Conservation (phyloP, 2,888 invertebrate species). For the Ochropacha duplaris region DNA sequence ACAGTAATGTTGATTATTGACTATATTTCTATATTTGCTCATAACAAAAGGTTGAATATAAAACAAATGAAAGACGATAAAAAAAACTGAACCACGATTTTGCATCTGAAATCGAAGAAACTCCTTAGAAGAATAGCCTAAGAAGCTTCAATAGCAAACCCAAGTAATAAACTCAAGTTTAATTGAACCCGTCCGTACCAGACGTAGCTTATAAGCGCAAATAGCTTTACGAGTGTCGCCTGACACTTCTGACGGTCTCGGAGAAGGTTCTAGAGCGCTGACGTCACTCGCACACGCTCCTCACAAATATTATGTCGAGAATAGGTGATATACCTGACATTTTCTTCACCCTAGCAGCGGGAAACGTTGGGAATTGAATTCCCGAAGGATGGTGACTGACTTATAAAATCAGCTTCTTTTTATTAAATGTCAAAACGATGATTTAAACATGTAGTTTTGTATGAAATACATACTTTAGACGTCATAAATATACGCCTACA, state of each 20-base stretch:
- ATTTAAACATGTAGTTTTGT: too few relatives aligned
- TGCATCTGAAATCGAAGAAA: not conserved
- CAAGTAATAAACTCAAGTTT: constrained; percentile 5
- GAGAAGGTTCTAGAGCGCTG: constrained; percentile 11
- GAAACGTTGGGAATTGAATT: not conserved
- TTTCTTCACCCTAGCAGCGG: not conserved
- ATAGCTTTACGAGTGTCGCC: constrained; percentile 26
- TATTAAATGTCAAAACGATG: too few relatives aligned
- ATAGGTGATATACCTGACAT: constrained; percentile 21
- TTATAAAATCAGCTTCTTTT: too few relatives aligned
- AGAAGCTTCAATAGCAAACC: not conserved
- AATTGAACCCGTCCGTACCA: constrained; percentile 21
- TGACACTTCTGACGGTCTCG: constrained; percentile 18
- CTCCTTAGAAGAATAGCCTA: not conserved
- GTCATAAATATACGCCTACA: too few relatives aligned
- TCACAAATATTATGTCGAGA: constrained; percentile 9
- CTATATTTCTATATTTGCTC: too few relatives aligned
- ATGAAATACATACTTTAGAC: too few relatives aligned
- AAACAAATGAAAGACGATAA: too few relatives aligned
- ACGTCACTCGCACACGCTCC: constrained; percentile 21
- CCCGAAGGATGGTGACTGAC: too few relatives aligned
- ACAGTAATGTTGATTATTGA: too few relatives aligned
- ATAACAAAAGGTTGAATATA: too few relatives aligned
- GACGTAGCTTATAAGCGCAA: constrained; percentile 16
- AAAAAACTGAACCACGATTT: too few relatives aligned